Evolutionary conservation across 2,797 vertebrate species (phyloP).

Genomic region (Pantherophis alleghaniensis): DNA sequence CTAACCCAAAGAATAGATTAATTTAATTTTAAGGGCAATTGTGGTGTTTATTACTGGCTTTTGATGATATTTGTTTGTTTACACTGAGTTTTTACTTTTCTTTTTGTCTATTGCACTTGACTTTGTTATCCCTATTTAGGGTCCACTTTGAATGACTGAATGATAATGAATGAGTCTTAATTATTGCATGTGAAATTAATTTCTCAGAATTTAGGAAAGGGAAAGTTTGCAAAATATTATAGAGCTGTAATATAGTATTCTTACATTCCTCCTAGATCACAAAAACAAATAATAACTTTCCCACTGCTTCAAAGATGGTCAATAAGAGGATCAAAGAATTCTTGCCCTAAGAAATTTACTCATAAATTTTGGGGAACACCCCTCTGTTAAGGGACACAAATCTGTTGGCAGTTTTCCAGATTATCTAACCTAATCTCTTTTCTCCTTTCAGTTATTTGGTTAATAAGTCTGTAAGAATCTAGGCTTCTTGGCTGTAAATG

Average conservation of each 20-base stretch:
- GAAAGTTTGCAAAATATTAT: neutral
- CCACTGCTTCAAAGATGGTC: neutral
- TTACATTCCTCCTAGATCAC: neutral
- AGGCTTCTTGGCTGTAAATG: neutral
- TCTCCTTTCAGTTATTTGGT: neutral
- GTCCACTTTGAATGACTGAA: neutral
- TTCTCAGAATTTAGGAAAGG: neutral
- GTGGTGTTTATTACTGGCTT: neutral
- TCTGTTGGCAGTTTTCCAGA: neutral
- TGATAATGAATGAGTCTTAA: neutral
- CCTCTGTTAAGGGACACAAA: neutral
- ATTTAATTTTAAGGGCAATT: neutral
- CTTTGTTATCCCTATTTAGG: neutral
- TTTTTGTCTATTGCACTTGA: neutral
- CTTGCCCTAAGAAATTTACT: neutral
- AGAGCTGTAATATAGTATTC: neutral
- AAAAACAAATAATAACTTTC: neutral
- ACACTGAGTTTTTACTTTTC: neutral
- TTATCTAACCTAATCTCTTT: neutral
- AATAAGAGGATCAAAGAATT: neutral
- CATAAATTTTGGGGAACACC: neutral
- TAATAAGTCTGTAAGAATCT: neutral
- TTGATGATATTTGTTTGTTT: neutral
- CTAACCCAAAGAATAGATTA: neutral
- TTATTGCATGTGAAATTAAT: neutral